phyloP scores from a whole-genome alignment of 2,797 vertebrate species.

The Buceros bicornis region DNA sequence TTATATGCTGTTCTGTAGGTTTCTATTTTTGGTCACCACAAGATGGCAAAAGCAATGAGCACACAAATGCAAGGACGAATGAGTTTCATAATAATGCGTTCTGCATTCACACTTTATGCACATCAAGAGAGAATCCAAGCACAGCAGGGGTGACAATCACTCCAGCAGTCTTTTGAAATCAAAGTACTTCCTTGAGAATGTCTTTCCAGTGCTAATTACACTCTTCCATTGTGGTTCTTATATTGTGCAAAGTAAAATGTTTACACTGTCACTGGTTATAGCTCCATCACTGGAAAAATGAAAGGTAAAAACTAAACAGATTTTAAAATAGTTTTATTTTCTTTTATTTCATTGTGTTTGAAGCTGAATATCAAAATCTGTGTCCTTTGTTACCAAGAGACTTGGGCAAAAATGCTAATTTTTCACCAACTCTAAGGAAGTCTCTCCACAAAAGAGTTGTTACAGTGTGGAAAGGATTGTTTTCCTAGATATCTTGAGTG shows the following conservation, averaged over 20 bases:
- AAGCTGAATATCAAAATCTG: neutral
- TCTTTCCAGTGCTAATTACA: conserved; percentile 52
- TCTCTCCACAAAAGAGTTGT: neutral
- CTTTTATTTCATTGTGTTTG: neutral
- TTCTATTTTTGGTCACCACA: conserved; percentile 71
- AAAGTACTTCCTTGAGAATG: conserved; percentile 62
- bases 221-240: conserved; percentile 22
- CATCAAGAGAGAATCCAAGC: conserved; percentile 61
- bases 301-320: conserved; percentile 6
- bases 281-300: neutral
- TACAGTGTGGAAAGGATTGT: neutral
- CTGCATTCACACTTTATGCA: conserved; percentile 58
- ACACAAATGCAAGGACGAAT: conserved; percentile 43
- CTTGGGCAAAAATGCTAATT: conserved; percentile 33
- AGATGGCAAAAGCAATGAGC: conserved; percentile 70
- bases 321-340: conserved; percentile 18
- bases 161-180: conserved; percentile 53
- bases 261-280: conserved; percentile 38
- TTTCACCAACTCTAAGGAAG: neutral
- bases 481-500: conserved; percentile 22
- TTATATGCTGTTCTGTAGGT: conserved; percentile 41
- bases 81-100: conserved; percentile 52
- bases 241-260: conserved; percentile 51
- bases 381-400: neutral
- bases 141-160: conserved; percentile 67